Conservation (phyloP, 1,140 invertebrate genomes). For the Drosophila littoralis region DNA sequence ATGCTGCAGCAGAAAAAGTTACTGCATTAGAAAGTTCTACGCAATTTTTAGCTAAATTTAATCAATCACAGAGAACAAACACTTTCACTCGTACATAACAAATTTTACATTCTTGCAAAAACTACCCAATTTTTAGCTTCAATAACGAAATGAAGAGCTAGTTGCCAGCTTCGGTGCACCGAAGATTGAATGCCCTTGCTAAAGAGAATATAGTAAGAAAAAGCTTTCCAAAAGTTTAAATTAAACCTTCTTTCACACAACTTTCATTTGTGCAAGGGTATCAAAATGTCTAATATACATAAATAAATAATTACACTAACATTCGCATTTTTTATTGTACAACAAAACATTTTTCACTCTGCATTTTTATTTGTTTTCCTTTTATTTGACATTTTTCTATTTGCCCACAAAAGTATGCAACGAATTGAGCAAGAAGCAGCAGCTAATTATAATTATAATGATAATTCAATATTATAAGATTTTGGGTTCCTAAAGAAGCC, state of each 20-base stretch:
- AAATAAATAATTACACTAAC: constrained; percentile 37
- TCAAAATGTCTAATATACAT: not conserved
- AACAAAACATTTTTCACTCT: constrained; percentile 32
- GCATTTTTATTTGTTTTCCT: not conserved
- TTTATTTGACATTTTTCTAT: not conserved
- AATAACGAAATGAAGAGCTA: constrained; percentile 27
- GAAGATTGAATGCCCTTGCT: constrained; percentile 7
- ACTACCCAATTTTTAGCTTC: constrained; percentile 53
- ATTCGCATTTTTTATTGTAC: constrained; percentile 34
- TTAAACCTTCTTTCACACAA: no score
- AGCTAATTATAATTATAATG: constrained; percentile 10
- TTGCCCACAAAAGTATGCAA: constrained; percentile 42
- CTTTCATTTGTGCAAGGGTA: no score
- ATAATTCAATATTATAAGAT: constrained; percentile 47
- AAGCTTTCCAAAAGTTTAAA: not conserved
- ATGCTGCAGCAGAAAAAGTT: constrained; percentile 24
- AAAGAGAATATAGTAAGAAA: not conserved
- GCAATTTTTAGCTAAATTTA: constrained; percentile 66
- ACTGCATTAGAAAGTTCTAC: constrained; percentile 46
- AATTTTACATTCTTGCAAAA: constrained; percentile 34
- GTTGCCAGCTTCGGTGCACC: constrained; percentile 8
- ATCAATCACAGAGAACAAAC: constrained; percentile 31
- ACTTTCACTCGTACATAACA: constrained; percentile 45
- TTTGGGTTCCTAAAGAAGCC: constrained; percentile 71
- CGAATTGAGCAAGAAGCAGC: constrained; percentile 8